Conservation (phyloP, 1,140 invertebrate species). For the Batillaria attramentaria region DNA sequence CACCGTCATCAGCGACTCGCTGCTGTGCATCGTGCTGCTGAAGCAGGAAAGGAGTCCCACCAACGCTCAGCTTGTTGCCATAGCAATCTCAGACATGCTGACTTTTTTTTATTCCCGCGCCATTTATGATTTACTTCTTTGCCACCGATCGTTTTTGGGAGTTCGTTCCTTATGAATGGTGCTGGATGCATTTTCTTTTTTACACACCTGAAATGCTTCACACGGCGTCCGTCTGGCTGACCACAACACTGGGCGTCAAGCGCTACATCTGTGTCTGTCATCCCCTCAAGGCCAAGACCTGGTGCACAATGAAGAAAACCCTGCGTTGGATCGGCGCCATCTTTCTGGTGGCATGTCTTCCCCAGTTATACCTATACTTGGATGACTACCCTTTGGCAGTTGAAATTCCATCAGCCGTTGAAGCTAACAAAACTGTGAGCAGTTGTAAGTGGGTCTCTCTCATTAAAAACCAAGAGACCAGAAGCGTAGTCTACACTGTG, state of each 20-base stretch:
- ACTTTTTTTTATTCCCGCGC: constrained; percentile 92
- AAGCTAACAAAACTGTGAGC: constrained; percentile 67
- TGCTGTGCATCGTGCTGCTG: constrained; percentile 83
- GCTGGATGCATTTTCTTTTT: no score
- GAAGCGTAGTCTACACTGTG: constrained; percentile 80
- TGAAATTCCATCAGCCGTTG: constrained; percentile 78
- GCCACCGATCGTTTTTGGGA: constrained; percentile 87
- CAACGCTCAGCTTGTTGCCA: constrained; percentile 81
- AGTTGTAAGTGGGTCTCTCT: constrained; percentile 45
- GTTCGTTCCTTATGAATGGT: constrained; percentile 71
- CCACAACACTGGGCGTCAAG: constrained; percentile 88
- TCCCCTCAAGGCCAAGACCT: constrained; percentile 85
- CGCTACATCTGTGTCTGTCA: constrained; percentile 92
- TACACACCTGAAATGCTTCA: constrained; percentile 85
- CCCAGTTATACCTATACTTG: constrained; percentile 85
- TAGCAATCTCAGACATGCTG: constrained; percentile 94
- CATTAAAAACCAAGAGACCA: constrained; percentile 74
- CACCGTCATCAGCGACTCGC: constrained; percentile 89
- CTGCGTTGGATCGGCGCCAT: constrained; percentile 84
- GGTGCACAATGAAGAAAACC: constrained; percentile 89
- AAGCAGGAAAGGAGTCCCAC: constrained; percentile 80
- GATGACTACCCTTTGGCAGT: constrained; percentile 75
- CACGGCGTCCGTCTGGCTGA: constrained; percentile 91
- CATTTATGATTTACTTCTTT: constrained; percentile 91
- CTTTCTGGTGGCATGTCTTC: constrained; percentile 81